phyloP scores from a whole-genome alignment of 2,797 vertebrate species.

The Nyctalus aviator region DNA sequence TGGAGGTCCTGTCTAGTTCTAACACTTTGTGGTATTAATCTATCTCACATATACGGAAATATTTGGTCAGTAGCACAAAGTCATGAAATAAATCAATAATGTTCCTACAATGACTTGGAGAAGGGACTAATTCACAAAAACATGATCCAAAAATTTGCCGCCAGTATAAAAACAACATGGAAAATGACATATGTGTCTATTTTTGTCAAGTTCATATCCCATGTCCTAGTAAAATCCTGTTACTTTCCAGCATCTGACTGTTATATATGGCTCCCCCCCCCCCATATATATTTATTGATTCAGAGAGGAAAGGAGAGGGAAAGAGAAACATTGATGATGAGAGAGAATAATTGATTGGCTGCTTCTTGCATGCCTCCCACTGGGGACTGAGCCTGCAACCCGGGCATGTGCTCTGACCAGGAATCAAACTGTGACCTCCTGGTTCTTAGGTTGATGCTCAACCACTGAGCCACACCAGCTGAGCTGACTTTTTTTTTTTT shows the following conservation, averaged over 20 bases:
- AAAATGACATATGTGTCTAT: background rate
- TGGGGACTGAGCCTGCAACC: too few species aligned
- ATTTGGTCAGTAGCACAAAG: background rate
- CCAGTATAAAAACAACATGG: background rate
- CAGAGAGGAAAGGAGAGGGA: too few species aligned
- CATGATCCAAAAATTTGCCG: background rate
- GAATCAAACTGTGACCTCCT: too few species aligned
- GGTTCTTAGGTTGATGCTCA: too few species aligned
- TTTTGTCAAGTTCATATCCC: background rate
- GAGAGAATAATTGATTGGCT: too few species aligned
- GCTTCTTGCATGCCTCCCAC: too few species aligned
- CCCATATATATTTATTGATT: background rate
- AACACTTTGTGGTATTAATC: background rate
- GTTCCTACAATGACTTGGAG: background rate
- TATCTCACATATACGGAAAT: background rate
- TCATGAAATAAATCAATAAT: conserved; percentile 15
- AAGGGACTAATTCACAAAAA: background rate
- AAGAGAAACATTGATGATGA: too few species aligned
- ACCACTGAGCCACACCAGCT: too few species aligned
- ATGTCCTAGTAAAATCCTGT: background rate
- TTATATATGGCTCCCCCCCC: background rate
- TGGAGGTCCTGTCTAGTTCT: background rate
- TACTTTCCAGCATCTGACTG: background rate
- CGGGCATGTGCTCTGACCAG: too few species aligned
- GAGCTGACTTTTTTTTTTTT: background rate